Evolutionary conservation across 37 sponge, comb jelly and placozoan genomes (phyloP), one percentile per base, ranked within the genome.

Genomic region (Mnemiopsis leidyi): DNA sequence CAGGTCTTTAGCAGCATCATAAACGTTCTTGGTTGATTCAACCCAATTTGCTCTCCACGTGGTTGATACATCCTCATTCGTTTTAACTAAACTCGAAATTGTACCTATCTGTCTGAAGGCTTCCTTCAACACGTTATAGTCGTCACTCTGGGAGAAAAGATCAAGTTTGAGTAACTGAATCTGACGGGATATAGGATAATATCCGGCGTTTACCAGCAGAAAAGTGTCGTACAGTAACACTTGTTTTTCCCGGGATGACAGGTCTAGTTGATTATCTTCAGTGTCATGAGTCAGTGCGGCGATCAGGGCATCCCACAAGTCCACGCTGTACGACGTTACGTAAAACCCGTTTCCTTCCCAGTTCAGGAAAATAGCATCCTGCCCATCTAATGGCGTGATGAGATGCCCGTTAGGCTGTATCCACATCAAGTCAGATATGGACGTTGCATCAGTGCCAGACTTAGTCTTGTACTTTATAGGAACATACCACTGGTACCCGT

Each of bases 401-500:
- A 71, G 75, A 25, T n/a, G 25, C 5, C 30, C 30, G n/a, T 29
- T 29, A 5, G 75, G 75, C 3, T 25, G 75, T 3, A 71, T 71
- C 75, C 75, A 71, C 30, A 23, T n/a, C 25, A 71, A 28, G 5
- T 18, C n/a, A n/a, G 75, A 48, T 18, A 48, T 5, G 7, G 2
- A 3, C 20, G 75, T 5, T 25, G 5, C 75, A 23, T 23, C 75
- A 71, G 30, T 5, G 5, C n/a, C 75, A 23, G 5, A 23, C 3
- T 71, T 2, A 71, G 75, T 71, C 30, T 71, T 71, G 5, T 28
- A n/a, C 75, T 71, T 71, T 13, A 71, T 71, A 3, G 75, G 75
- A n/a, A 71, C 75, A 71, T 71, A 71, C 75, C 75, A 71, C n/a
- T 71, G 75, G 30, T 71, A 71, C 3, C 3, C 30, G 30, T 71